Evolutionary conservation across 2,888 invertebrate species (phyloP), one percentile per base, ranked within the genome.

Genomic region (Ethmia dodecea): DNA sequence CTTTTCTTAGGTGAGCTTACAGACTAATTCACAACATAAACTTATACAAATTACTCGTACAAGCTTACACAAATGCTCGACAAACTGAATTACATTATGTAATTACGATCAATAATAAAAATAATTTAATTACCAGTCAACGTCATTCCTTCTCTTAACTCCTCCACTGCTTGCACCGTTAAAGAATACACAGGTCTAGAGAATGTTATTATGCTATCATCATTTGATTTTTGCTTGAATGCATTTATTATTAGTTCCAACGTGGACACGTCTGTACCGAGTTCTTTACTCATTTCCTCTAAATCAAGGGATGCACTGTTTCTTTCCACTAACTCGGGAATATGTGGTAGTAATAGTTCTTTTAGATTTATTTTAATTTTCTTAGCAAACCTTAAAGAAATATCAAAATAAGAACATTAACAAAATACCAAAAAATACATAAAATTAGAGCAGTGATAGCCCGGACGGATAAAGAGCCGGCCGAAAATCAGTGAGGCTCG

Each of bases 171-270:
- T 8, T 89, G 90, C n/a, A 95, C 75, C 10, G 91, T 89, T 42
- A 91, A 87, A 35, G 92, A 92, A 61, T 96, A 96, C 5, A 96
- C 79, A 0, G 95, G 95, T 43, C 89, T 74, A 40, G 77, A 75
- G 57, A 91, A 92, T 8, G 88, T 88, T 40, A 96, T 89, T 3
- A 80, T 61, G 45, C 94, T 89, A 68, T 96, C 96, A 60, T 93
- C 91, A 43, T 92, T 88, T 3, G 90, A 78, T 12, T 90, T 89
- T 65, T 91, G 90, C 29, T 88, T 88, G 36, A 97, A 87, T 0
- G 93, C 93, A 41, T 92, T 92, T n/a, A 93, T 67, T 14, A 94
- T 93, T 2, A 93, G 77, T 28, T 90, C 88, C 31, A 92, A 63
- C 9, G 92, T 91, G 40, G 91, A 89, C 15, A 87, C 78, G 13